Evolutionary conservation across 2,797 vertebrate genomes (phyloP), one percentile per base, ranked within the genome.

Genomic region (Ambastaia sidthimunki): DNA sequence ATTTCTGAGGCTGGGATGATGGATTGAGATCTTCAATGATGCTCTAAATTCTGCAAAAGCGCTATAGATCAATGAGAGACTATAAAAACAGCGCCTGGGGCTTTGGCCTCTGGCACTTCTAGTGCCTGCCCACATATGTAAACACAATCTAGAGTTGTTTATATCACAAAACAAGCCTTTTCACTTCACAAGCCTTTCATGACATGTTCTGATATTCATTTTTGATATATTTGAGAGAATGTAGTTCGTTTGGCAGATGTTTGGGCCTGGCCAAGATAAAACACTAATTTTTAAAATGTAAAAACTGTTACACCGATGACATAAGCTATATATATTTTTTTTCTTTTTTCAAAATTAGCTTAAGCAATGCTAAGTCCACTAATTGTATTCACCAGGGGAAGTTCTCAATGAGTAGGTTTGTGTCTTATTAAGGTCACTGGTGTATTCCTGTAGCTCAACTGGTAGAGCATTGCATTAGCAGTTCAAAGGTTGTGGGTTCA

Each of bases 131-230:
- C 85, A 82, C 57, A 67, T 63, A 80, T 85, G 74, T 84, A 83
- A 85, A 86, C 72, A 87, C 83, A 87, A 83, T 80, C 80, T 84
- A 86, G 76, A 75, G 80, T 63, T 68, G 82, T 71, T 71, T 57
- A 86, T 85, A 50, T 84, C 77, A 70, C 72, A 66, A 78, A 62
- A 71, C 67, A 82, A 60, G 12, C 23, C 57, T 25, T 59, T n/a
- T n/a, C n/a, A n/a, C n/a, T 28, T 28, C 28, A 28, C 28, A 28
- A 28, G 28, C 28, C 4, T 28, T 80, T 73, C 76, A 62, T 74
- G 89, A 86, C 91, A 87, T 80, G 63, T 52, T 87, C 47, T 69
- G 28, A 37, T 72, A 34, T 50, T 75, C 13, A 31, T 50, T 44
- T 78, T 62, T 78, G 9, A 2, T 71, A n/a, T 63, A 59, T 73